phyloP scores from a whole-genome alignment of 2,888 invertebrate species.

The Eretmocerus hayati region DNA sequence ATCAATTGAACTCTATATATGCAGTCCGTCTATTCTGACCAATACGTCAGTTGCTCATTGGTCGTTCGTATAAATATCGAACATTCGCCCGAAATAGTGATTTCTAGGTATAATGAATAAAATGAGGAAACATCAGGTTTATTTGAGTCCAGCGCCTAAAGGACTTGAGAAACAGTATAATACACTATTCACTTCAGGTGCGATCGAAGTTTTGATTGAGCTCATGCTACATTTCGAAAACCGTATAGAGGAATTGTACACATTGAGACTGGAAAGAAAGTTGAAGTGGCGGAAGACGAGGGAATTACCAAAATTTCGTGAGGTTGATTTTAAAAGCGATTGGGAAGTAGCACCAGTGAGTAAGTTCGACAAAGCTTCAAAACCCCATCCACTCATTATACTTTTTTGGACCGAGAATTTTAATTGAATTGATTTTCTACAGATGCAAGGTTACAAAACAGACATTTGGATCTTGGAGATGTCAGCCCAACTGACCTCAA shows the following conservation, averaged over 20 bases:
- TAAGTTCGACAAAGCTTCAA: conserved; percentile 20
- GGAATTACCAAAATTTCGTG: conserved; percentile 47
- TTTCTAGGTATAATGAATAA: too few species aligned
- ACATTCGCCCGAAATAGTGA: too few species aligned
- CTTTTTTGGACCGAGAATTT: neutral
- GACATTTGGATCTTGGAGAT: conserved; percentile 60
- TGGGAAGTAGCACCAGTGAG: conserved; percentile 60
- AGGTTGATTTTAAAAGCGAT: conserved; percentile 44
- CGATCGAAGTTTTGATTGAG: conserved; percentile 53
- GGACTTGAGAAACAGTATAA: conserved; percentile 53
- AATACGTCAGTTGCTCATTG: too few species aligned
- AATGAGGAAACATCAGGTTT: conserved; percentile 33
- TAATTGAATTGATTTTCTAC: conserved; percentile 3
- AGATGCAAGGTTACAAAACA: conserved; percentile 35
- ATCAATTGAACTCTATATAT: too few species aligned
- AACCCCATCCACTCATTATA: neutral
- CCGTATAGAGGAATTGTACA: conserved; percentile 49
- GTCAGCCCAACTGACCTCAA: conserved; percentile 56
- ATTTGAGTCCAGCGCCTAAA: conserved; percentile 50
- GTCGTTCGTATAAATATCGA: too few species aligned
- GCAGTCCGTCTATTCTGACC: too few species aligned
- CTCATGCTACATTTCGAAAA: conserved; percentile 51
- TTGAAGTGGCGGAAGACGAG: conserved; percentile 37
- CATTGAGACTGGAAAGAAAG: conserved; percentile 44
- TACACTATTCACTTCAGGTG: conserved; percentile 52